phyloP scores from a whole-genome alignment of 2,113 vertebrate genomes.

The Oryzias woworae region DNA sequence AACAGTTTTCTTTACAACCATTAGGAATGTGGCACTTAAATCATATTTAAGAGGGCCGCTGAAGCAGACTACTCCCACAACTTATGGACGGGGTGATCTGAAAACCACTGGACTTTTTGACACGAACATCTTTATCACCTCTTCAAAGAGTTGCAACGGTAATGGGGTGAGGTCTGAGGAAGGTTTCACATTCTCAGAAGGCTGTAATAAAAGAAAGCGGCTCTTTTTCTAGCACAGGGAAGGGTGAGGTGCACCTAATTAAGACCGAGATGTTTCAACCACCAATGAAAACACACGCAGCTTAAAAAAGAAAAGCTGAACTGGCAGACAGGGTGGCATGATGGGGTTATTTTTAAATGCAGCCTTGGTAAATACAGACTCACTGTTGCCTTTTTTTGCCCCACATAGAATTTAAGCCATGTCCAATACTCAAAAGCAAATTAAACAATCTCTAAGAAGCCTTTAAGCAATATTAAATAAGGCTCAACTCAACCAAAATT shows the following conservation, averaged over 20 bases:
- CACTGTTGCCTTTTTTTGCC: constrained; percentile 15
- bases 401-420: not conserved
- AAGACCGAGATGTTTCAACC: constrained; percentile 58
- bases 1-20: not conserved
- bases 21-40: constrained; percentile 11
- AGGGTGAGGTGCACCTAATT: constrained; percentile 67
- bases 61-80: constrained; percentile 27
- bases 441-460: not conserved
- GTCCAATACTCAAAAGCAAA: too few species aligned
- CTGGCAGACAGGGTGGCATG: not conserved
- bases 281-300: constrained; percentile 40
- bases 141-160: constrained; percentile 48
- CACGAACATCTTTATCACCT: constrained; percentile 62
- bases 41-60: constrained; percentile 1
- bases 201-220: constrained; percentile 57
- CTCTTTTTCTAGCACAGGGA: constrained; percentile 37
- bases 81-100: constrained; percentile 42
- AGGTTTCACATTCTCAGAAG: constrained; percentile 50
- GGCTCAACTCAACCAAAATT: too few species aligned
- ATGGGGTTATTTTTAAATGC: constrained; percentile 17
- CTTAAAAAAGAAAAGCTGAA: constrained; percentile 37
- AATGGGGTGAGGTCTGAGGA: constrained; percentile 55
- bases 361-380: constrained; percentile 23
- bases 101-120: constrained; percentile 57
- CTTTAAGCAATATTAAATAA: too few species aligned